Conservation (phyloP, 2,888 invertebrate genomes). For the Dryobota labecula region DNA sequence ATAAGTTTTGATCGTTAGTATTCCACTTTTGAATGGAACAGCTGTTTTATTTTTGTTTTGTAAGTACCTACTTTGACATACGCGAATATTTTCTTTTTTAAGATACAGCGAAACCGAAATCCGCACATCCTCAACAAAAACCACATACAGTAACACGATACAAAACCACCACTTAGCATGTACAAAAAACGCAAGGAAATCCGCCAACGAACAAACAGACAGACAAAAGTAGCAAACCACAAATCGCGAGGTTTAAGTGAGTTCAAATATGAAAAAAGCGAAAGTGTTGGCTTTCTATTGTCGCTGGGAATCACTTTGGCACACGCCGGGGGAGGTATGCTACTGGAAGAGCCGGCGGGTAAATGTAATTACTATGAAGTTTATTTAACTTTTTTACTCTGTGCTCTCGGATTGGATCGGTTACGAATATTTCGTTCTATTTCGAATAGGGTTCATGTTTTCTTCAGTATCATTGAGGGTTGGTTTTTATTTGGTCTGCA, state of each 20-base stretch:
- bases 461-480: too few relatives aligned
- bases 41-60: not conserved
- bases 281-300: slow-evolving; percentile 78
- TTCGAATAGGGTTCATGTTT: not conserved
- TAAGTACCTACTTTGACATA: not conserved
- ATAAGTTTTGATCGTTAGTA: not conserved
- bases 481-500: not conserved
- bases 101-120: slow-evolving; percentile 18
- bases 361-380: slow-evolving; percentile 50
- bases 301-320: slow-evolving; percentile 80
- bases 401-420: slow-evolving; percentile 26
- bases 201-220: slow-evolving; percentile 75
- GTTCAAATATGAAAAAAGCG: slow-evolving; percentile 87
- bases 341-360: slow-evolving; percentile 48
- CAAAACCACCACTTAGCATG: slow-evolving; percentile 58
- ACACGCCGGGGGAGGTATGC: slow-evolving; percentile 62
- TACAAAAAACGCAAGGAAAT: slow-evolving; percentile 73
- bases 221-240: slow-evolving; percentile 79
- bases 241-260: slow-evolving; percentile 84
- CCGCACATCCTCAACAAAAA: slow-evolving; percentile 29
- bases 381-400: slow-evolving; percentile 34
- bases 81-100: not conserved
- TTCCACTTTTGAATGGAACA: not conserved
- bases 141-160: slow-evolving; percentile 56
- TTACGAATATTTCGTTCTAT: slow-evolving; percentile 10